phyloP scores from a whole-genome alignment of 2,797 vertebrate genomes.

The Cuniculus paca region DNA sequence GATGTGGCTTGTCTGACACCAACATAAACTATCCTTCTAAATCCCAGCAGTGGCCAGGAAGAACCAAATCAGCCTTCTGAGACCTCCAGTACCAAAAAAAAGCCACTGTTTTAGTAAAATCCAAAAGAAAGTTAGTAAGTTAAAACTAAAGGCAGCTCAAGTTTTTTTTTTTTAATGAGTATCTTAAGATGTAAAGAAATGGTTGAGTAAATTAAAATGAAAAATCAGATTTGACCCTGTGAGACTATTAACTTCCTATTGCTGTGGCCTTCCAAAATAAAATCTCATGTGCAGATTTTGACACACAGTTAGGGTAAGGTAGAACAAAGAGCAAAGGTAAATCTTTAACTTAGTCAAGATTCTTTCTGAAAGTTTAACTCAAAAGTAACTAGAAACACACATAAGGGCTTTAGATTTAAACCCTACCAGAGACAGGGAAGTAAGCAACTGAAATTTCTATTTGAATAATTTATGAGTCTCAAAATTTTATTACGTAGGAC shows the following conservation, averaged over 20 bases:
- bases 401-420: neutral
- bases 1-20: neutral
- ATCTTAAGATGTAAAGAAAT: neutral
- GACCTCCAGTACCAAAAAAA: neutral
- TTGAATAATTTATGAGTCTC: constrained; percentile 12
- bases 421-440: neutral
- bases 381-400: constrained; percentile 14
- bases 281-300: neutral
- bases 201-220: neutral
- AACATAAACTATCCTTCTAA: constrained; percentile 17
- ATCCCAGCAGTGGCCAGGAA: neutral
- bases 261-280: neutral
- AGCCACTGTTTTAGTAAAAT: neutral
- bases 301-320: neutral
- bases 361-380: constrained; percentile 42
- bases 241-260: constrained; percentile 14
- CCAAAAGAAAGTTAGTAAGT: neutral
- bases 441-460: constrained; percentile 27
- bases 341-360: constrained; percentile 13
- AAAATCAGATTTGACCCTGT: neutral
- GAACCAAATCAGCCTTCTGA: neutral
- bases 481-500: constrained; percentile 33
- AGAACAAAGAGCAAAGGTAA: constrained; percentile 4
- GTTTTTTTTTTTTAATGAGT: neutral
- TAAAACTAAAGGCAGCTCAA: constrained; percentile 7